Conservation (phyloP, 1,140 invertebrate genomes). For the Drosophila nebulosa region DNA sequence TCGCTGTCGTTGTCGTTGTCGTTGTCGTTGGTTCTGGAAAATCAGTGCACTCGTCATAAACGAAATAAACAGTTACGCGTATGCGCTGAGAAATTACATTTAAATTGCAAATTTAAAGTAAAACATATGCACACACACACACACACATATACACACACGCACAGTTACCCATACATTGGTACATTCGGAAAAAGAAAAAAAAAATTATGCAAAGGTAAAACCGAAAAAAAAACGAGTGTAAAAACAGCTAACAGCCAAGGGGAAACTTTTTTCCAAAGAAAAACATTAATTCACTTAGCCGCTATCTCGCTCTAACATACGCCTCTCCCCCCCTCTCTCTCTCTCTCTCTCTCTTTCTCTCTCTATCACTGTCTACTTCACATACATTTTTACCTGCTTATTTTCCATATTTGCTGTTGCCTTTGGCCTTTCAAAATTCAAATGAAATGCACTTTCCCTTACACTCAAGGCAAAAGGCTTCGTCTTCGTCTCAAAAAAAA, state of each 20-base stretch:
- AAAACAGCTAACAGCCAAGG: constrained; percentile 21
- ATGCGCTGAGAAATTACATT: constrained; percentile 68
- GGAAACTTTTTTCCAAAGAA: constrained; percentile 26
- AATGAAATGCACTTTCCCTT: constrained; percentile 34
- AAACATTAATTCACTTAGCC: constrained; percentile 65
- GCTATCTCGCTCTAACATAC: not conserved
- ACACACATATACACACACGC: constrained; percentile 11
- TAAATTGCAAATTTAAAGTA: constrained; percentile 69
- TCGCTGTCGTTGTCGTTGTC: too few species aligned
- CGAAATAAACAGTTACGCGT: constrained; percentile 61
- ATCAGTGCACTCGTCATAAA: constrained; percentile 60
- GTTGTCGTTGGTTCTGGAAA: not conserved
- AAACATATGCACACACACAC: constrained; percentile 31
- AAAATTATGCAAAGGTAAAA: constrained; percentile 54
- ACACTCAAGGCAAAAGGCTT: constrained; percentile 17
- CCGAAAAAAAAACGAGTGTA: constrained; percentile 14
- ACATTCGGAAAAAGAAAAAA: too few species aligned
- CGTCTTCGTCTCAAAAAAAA: not conserved
- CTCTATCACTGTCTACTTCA: constrained; percentile 2
- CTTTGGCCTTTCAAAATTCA: constrained; percentile 41
- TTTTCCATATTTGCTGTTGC: constrained; percentile 8
- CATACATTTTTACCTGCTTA: not conserved
- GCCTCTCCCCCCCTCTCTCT: constrained; percentile 9
- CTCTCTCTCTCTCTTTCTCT: constrained; percentile 14
- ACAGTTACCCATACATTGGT: not conserved